These are phyloP conservation scores for Oreamnos americanus DNA, from an alignment of 2,113 vertebrate species.

Conservation along the genomic window DNA sequence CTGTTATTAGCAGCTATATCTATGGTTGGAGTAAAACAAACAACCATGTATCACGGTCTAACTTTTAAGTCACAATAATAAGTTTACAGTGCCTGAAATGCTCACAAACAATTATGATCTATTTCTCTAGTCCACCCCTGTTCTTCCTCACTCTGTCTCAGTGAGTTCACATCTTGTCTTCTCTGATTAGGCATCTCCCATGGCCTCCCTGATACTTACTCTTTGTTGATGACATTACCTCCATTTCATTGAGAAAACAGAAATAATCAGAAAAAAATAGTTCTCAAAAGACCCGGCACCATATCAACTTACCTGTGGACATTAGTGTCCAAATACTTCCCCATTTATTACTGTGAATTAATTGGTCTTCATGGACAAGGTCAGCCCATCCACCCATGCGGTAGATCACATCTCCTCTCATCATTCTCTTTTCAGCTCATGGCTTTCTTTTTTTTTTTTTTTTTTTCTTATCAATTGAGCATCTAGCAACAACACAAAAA, in stretches of 20 bases:
- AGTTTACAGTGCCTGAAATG: not conserved
- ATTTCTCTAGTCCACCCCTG: not conserved
- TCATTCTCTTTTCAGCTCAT: not conserved
- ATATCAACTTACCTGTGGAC: not conserved
- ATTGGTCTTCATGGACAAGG: not conserved
- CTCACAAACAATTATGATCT: not conserved
- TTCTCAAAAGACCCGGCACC: not conserved
- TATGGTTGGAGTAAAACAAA: not conserved
- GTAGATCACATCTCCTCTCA: not conserved
- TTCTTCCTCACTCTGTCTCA: not conserved
- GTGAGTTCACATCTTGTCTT: not conserved
- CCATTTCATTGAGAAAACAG: not conserved
- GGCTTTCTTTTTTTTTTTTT: not conserved
- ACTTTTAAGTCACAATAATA: not conserved
- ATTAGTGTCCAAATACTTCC: not conserved
- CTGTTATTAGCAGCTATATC: not conserved
- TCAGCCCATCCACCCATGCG: not conserved
- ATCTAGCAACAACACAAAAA: not conserved
- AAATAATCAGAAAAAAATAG: not conserved
- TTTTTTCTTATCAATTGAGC: not conserved
- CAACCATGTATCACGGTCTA: not conserved
- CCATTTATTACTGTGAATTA: not conserved
- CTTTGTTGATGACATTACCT: not conserved
- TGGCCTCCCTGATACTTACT: not conserved
- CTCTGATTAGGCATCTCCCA: not conserved